Base-by-base conservation (phyloP, 2,113 vertebrate genomes). In the Neolamprologus tretocephalus region DNA sequence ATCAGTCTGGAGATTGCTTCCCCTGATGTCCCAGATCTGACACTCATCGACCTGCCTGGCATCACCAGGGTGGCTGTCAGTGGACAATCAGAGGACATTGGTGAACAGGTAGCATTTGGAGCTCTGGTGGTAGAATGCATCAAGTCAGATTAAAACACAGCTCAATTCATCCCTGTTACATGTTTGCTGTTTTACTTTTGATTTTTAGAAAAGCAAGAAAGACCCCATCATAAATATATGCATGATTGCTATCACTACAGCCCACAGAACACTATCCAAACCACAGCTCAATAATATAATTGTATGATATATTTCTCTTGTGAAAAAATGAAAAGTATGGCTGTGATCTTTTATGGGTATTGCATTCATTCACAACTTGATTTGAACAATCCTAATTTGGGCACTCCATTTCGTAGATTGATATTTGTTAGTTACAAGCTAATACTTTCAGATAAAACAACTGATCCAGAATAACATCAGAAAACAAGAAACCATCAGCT, bases 41-140 rank as follows among this genome's bases (percentile, higher is more conserved):
- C 98, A 0, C 95, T 99, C 12, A 99, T 99, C 26, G 98, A 99
- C 92, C 97, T 99, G 26, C 98, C 98, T 2, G 97, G 98, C 21
- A 99, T 99, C 57, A 94, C 97, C 87, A 96, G 98, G 84, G 97
- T 98, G 88, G 96, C 98, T 0, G 94, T 98, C 5, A 97, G 96
- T 9, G 93, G 97, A 33, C 98, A 99, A 79, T 97, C 97, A 2
- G 88, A 88, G 8, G 95, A 99, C 91, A 99, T 98, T 2, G 97
- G 97, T 12, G 68, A 93, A 1, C 96, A 97, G 97, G 98, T 99
- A 47, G 23, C 6, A 47, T 75, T 75, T 26, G 5, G 10, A 40
- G 37, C 37, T 40, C 37, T 40, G 21, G 66, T 73, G 0, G 21
- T 45, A 45, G 21, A 42, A 16, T 45, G 21, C 68, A 73, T 73